These are phyloP conservation scores for Stegana nigrithorax DNA, from an alignment of 2,888 invertebrate genomes.

Conservation along the genomic window DNA sequence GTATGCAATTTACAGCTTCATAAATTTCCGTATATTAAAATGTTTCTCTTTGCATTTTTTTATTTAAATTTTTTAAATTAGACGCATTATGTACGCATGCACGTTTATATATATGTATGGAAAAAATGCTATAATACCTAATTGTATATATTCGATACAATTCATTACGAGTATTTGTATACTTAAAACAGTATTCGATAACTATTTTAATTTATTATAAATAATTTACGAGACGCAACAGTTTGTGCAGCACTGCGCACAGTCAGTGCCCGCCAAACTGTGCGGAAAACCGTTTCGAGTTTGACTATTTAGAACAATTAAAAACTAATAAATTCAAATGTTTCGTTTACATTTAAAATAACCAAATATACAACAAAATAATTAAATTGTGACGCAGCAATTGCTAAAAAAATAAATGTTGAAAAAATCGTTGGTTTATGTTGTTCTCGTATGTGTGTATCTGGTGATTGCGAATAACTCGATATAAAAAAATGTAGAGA, in stretches of 20 bases:
- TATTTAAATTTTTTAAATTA: constrained; percentile 37
- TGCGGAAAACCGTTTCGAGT: constrained; percentile 15
- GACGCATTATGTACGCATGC: constrained; percentile 16
- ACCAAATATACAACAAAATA: constrained; percentile 8
- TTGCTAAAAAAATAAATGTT: constrained; percentile 17
- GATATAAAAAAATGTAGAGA: neutral
- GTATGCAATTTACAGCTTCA: neutral
- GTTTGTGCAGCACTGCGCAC: neutral
- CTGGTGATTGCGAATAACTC: neutral
- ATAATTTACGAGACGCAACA: neutral
- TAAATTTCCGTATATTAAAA: neutral
- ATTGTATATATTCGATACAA: neutral
- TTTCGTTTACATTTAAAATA: neutral
- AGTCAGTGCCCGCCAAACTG: constrained; percentile 22
- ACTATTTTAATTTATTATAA: constrained; percentile 10
- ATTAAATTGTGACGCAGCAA: constrained; percentile 35
- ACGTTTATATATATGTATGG: constrained; percentile 22
- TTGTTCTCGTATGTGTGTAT: constrained; percentile 21
- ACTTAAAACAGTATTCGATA: constrained; percentile 53
- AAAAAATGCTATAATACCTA: constrained; percentile 27
- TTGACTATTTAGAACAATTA: constrained; percentile 28
- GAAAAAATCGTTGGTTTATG: constrained; percentile 44
- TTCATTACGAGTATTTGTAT: constrained; percentile 29
- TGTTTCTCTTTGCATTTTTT: constrained; percentile 29
- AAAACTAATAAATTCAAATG: constrained; percentile 40